Conservation (phyloP, 2,113 vertebrate species). For the Cacatua alba region DNA sequence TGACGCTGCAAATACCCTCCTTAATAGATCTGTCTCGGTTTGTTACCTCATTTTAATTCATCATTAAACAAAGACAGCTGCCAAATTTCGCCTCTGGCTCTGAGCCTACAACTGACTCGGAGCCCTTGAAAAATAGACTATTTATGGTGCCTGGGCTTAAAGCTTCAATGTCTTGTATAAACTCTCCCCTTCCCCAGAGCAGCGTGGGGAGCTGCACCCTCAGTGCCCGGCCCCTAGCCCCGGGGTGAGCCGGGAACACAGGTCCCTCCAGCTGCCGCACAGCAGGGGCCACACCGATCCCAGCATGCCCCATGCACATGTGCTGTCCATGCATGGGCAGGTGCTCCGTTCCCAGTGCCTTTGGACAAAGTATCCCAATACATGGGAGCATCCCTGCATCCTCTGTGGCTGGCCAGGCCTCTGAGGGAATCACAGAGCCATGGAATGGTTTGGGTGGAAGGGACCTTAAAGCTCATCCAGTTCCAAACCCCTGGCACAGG, state of each 20-base stretch:
- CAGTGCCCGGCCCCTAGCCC: not conserved
- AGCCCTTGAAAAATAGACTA: conserved; percentile 75
- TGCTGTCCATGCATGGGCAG: rapidly evolving
- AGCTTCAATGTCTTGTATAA: conserved; percentile 72
- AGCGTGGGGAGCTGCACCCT: not conserved
- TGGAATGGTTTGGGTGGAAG: not conserved
- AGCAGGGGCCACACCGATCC: rapidly evolving
- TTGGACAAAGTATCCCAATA: not conserved
- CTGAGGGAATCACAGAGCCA: not conserved
- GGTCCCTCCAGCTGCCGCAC: not conserved
- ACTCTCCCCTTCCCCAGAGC: conserved; percentile 68
- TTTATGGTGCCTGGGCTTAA: conserved; percentile 76
- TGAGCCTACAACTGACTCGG: conserved; percentile 67
- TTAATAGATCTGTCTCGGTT: conserved; percentile 74
- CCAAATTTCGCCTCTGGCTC: conserved; percentile 71
- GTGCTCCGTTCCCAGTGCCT: rapidly evolving
- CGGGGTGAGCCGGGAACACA: rapidly evolving
- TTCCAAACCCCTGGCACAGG: not conserved
- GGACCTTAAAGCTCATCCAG: not conserved
- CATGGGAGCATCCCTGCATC: rapidly evolving
- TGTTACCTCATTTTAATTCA: conserved; percentile 78
- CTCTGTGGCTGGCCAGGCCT: not conserved
- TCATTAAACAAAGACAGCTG: conserved; percentile 75
- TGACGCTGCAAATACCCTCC: conserved; percentile 72
- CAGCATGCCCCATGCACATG: not conserved